Percentiles rank a stretch among this genome's conserved stretches.
Evolutionary conservation across 2,888 invertebrate species (phyloP).

Genomic region (Melieria crassipennis): DNA sequence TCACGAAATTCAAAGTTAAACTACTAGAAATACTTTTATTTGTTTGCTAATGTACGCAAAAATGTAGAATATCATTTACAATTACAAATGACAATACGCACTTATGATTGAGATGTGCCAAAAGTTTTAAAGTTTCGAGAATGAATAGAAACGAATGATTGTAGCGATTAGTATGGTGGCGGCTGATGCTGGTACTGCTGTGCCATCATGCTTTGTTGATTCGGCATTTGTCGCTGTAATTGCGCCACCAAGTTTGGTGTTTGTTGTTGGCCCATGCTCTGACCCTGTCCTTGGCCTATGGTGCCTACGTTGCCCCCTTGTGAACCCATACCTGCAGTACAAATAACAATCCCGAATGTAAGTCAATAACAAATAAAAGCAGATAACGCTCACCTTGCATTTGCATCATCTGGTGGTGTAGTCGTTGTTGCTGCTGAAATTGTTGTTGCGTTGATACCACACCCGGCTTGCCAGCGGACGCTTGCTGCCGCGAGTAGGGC

Average conservation of each 20-base stretch:
- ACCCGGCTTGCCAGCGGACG: conserved; percentile 60
- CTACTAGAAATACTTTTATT: neutral
- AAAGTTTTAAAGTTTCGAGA: neutral
- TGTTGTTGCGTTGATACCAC: conserved; percentile 61
- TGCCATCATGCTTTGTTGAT: conserved; percentile 58
- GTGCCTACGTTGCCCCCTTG: conserved; percentile 55
- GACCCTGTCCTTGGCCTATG: conserved; percentile 57
- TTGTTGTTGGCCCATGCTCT: conserved; percentile 68
- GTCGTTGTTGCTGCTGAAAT: conserved; percentile 73
- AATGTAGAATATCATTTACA: neutral
- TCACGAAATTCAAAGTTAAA: too few relatives aligned
- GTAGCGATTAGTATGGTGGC: conserved; percentile 54
- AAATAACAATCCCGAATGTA: neutral
- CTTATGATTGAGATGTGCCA: neutral
- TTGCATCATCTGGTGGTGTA: conserved; percentile 75
- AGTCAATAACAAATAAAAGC: neutral
- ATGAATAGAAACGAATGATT: neutral
- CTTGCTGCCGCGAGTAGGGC: conserved; percentile 75
- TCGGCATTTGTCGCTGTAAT: conserved; percentile 71
- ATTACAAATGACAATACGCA: neutral
- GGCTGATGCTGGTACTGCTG: conserved; percentile 67
- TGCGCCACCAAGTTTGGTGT: conserved; percentile 75
- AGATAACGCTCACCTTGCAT: conserved; percentile 67
- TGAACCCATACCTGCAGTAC: conserved; percentile 55
- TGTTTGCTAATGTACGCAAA: neutral